These are phyloP conservation scores for Orchesella flavescens DNA, from an alignment of 2,888 invertebrate species.

Conservation along the genomic window DNA sequence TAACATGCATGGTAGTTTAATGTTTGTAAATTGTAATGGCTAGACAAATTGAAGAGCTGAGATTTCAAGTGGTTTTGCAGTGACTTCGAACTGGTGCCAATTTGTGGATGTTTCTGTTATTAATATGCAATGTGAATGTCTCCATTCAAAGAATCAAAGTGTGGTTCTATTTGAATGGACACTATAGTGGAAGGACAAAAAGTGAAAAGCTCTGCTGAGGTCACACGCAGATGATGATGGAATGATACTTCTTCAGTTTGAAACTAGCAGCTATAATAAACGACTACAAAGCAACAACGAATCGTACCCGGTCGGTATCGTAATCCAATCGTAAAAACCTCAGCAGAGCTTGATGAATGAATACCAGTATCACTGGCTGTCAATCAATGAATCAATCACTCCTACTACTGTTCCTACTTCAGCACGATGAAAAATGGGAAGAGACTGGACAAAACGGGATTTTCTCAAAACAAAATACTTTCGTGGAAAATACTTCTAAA, in stretches of 20 bases:
- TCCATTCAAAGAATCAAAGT: slow-evolving; percentile 63
- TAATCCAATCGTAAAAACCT: slow-evolving; percentile 9
- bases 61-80: slow-evolving; percentile 68
- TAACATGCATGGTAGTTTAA: too few relatives aligned
- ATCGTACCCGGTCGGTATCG: not conserved
- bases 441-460: slow-evolving; percentile 28
- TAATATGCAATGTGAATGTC: not conserved
- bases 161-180: slow-evolving; percentile 50
- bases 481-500: slow-evolving; percentile 7
- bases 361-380: slow-evolving; percentile 26
- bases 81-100: slow-evolving; percentile 62
- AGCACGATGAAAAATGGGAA: slow-evolving; percentile 29
- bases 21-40: too few relatives aligned
- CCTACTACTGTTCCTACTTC: slow-evolving; percentile 7
- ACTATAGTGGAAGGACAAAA: slow-evolving; percentile 24
- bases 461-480: slow-evolving; percentile 16
- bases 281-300: not conserved
- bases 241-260: not conserved
- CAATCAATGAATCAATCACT: slow-evolving; percentile 60
- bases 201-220: slow-evolving; percentile 66
- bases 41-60: slow-evolving; percentile 4
- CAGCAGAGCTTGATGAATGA: slow-evolving; percentile 55
- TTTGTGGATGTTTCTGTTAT: slow-evolving; percentile 22
- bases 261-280: not conserved
- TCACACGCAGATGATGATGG: slow-evolving; percentile 14